phyloP scores from a whole-genome alignment of 2,113 vertebrate genomes.

The Galemys pyrenaicus region DNA sequence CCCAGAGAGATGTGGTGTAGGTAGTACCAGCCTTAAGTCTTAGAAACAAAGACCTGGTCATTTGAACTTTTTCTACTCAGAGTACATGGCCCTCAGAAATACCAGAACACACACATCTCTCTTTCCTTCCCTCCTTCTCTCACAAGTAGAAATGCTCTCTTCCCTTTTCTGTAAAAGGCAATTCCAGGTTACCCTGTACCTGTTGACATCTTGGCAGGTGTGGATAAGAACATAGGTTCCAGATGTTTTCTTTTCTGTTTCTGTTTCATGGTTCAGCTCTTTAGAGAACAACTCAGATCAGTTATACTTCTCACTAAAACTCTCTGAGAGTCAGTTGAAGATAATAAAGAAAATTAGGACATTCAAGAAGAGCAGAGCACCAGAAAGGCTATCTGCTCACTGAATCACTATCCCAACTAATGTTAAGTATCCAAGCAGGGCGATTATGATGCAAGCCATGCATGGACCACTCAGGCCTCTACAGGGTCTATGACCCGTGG shows the following conservation, averaged over 20 bases:
- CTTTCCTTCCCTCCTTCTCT: no score
- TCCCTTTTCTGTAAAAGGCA: background rate
- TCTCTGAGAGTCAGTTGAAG: background rate
- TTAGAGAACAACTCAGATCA: background rate
- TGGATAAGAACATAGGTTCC: accelerated
- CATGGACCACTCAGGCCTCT: no score
- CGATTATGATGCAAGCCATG: background rate
- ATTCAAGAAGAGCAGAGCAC: background rate
- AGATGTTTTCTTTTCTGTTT: background rate
- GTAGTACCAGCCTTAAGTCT: background rate
- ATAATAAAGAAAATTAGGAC: background rate
- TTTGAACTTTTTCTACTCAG: background rate
- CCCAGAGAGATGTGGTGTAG: background rate
- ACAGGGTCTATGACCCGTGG: background rate
- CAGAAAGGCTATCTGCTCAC: background rate
- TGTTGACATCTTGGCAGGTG: background rate
- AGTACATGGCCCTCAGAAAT: background rate
- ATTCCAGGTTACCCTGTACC: background rate
- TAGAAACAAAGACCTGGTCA: background rate
- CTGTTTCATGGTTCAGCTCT: background rate
- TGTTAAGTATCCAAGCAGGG: no score
- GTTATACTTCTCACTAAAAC: background rate
- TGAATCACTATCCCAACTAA: background rate
- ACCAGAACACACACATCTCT: background rate
- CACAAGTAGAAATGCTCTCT: background rate